These are phyloP conservation scores for Myotis yumanensis DNA, from an alignment of 2,113 vertebrate genomes.

Conservation along the genomic window DNA sequence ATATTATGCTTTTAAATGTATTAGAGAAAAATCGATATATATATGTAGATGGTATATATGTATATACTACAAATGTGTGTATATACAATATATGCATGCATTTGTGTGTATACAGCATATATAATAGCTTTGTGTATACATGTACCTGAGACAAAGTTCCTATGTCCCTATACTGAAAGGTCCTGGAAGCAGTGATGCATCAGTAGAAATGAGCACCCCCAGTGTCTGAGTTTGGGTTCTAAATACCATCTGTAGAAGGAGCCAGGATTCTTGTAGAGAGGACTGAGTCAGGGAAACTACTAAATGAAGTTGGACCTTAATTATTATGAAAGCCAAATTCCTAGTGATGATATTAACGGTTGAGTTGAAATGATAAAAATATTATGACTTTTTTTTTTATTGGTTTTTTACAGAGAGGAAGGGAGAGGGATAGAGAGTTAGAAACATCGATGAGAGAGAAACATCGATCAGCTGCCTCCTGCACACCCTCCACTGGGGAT, in stretches of 20 bases:
- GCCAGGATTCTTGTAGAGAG: background rate
- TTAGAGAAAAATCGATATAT: background rate
- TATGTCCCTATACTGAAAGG: background rate
- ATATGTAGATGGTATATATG: background rate
- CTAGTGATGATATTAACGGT: background rate
- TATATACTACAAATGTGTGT: background rate
- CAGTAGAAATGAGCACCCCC: background rate
- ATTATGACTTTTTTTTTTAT: background rate
- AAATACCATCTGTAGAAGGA: background rate
- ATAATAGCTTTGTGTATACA: background rate
- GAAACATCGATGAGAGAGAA: no score
- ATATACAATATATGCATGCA: background rate
- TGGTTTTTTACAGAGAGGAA: no score
- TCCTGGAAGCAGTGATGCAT: background rate
- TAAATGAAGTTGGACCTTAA: background rate
- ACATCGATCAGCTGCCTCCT: no score
- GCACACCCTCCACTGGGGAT: no score
- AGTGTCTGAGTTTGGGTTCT: background rate
- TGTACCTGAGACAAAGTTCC: background rate
- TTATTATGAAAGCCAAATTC: background rate
- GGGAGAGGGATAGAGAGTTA: no score
- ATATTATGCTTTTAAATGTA: conserved; percentile 9
- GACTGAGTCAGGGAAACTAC: background rate
- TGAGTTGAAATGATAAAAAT: background rate
- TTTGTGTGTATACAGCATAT: background rate